Base-by-base conservation (phyloP, 2,888 invertebrate species). In the Lagria hirta region DNA sequence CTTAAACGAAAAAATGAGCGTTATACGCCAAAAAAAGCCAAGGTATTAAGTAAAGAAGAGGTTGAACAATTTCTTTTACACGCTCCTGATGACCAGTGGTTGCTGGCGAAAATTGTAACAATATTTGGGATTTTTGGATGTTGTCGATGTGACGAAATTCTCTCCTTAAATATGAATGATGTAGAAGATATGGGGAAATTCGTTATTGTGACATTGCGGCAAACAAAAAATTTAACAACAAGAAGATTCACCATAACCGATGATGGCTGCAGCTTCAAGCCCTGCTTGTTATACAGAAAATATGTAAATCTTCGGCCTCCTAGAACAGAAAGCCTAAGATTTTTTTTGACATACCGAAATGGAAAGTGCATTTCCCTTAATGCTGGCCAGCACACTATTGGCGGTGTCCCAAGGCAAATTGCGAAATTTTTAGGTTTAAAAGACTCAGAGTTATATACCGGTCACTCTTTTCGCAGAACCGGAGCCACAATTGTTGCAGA, bases 91-190 rank as follows among this genome's bases (percentile, higher is more conserved):
- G 23, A 23, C 8, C n/a, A 23, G n/a, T 23, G 23, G 23, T 23
- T 23, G n/a, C 23, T 23, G n/a, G 4, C 23, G 8, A 23, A 23
- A 23, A 10, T 23, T n/a, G 11, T 20, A 11, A 33, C 21, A n/a
- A 2, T 21, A 11, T 17, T 12, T 33, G 21, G n/a, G 2, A 10
- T 18, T 8, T 21, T n/a, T n/a, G n/a, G n/a, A n/a, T n/a, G n/a
- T n/a, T n/a, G n/a, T n/a, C n/a, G n/a, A n/a, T n/a, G n/a, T 4
- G 7, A 13, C 4, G n/a, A 20, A 5, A 4, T 32, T 20, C 32
- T 11, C 18, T 32, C 18, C 18, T 13, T 20, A 6, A 33, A 13
- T 33, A 20, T 33, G n/a, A 33, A 33, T 21, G 15, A 27, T 14
- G 15, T 27, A n/a, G 13, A 14, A 11, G 12, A 27, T 27, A 12